phyloP scores from a whole-genome alignment of 1,140 invertebrate species.

The Dinoponera quadriceps region DNA sequence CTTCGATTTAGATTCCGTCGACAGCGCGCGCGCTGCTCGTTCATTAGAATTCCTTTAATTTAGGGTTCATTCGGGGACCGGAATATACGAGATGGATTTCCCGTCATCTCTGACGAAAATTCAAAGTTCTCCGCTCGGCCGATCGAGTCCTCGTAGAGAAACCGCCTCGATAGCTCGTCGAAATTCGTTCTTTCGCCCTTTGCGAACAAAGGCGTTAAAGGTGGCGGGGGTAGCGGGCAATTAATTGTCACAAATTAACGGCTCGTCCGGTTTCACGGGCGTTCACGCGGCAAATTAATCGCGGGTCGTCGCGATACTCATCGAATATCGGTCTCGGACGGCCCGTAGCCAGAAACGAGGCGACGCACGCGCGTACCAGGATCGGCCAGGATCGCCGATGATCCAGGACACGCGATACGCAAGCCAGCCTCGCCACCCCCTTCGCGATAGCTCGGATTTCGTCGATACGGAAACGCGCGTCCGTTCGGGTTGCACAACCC shows the following conservation, averaged over 20 bases:
- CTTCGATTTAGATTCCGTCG: too few relatives aligned
- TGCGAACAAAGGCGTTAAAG: too few relatives aligned
- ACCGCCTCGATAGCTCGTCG: too few relatives aligned
- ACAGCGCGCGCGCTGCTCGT: too few relatives aligned
- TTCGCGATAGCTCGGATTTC: slow-evolving; percentile 55
- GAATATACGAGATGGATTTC: too few relatives aligned
- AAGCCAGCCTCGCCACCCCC: neutral
- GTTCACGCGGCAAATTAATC: slow-evolving; percentile 61
- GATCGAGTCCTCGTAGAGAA: neutral
- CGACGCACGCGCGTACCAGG: slow-evolving; percentile 40
- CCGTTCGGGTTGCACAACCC: slow-evolving; percentile 40
- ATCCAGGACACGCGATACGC: slow-evolving; percentile 54
- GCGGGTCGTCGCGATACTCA: slow-evolving; percentile 38
- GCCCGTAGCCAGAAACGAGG: slow-evolving; percentile 34
- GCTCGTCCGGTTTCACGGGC: slow-evolving; percentile 22
- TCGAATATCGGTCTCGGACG: slow-evolving; percentile 52
- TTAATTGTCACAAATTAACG: slow-evolving; percentile 55
- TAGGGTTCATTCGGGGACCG: too few relatives aligned
- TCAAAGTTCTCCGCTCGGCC: too few relatives aligned
- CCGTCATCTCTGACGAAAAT: too few relatives aligned
- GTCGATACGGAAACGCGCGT: slow-evolving; percentile 46
- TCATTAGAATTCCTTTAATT: too few relatives aligned
- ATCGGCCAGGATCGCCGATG: slow-evolving; percentile 45
- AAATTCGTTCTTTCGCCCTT: neutral
- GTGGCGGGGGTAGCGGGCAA: neutral